Percentiles rank a stretch among this genome's conserved stretches.
phyloP scores from a whole-genome alignment of 2,113 vertebrate genomes.

The Psammodynastes pulverulentus region DNA sequence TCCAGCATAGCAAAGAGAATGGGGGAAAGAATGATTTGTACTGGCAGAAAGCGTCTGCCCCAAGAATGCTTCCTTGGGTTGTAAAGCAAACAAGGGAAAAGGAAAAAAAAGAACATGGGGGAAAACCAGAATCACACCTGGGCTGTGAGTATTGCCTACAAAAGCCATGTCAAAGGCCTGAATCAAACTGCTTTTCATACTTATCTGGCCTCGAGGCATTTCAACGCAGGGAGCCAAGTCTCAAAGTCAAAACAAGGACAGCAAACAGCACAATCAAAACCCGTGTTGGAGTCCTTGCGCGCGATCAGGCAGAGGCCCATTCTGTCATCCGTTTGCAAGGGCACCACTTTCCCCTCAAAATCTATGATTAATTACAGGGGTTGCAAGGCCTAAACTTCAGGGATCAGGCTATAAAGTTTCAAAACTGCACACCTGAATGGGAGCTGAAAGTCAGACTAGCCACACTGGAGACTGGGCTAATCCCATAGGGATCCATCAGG shows the following conservation, averaged over 20 bases:
- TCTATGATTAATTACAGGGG: background rate
- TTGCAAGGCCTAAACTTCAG: background rate
- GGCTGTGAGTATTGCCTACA: conserved; percentile 67
- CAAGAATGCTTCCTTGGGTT: conserved; percentile 59
- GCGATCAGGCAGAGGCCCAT: background rate
- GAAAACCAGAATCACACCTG: conserved; percentile 80
- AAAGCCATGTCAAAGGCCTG: conserved; percentile 66
- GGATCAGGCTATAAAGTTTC: background rate
- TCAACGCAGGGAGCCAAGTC: conserved; percentile 55
- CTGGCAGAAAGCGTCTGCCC: conserved; percentile 45
- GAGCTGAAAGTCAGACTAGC: background rate
- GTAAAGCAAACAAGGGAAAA: conserved; percentile 44
- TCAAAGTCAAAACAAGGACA: conserved; percentile 59
- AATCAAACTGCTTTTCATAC: conserved; percentile 71
- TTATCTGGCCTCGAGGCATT: conserved; percentile 68
- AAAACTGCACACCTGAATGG: background rate
- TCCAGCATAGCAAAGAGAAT: conserved; percentile 47
- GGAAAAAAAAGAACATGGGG: no score
- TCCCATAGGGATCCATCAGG: background rate
- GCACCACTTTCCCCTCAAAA: background rate
- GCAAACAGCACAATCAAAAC: conserved; percentile 51
- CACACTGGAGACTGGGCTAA: background rate
- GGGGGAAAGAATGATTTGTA: conserved; percentile 49
- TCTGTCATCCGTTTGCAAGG: background rate
- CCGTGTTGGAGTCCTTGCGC: background rate